Percentiles rank a stretch among this genome's conserved stretches.
Conservation (phyloP, 2,113 vertebrate genomes). For the Micromys minutus region DNA sequence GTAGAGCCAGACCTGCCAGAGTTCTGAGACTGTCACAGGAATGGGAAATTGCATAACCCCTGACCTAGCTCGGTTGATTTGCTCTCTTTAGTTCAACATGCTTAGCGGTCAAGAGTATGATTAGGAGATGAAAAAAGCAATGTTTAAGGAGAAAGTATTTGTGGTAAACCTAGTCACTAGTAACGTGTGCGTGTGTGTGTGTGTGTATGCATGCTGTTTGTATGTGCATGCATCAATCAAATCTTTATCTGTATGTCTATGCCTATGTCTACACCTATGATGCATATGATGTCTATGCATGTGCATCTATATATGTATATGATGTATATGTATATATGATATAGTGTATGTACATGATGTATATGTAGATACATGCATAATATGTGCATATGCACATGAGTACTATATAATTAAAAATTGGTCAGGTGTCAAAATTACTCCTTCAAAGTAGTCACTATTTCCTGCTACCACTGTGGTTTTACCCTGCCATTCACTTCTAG, state of each 20-base stretch:
- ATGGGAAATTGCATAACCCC: neutral
- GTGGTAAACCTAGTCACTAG: neutral
- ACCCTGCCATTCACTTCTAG: fast-evolving
- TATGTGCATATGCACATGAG: neutral
- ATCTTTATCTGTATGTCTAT: neutral
- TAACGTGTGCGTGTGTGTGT: neutral
- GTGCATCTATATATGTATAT: neutral
- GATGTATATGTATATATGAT: neutral
- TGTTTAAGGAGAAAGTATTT: neutral
- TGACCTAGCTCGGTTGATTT: neutral
- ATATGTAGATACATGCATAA: neutral
- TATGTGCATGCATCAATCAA: neutral
- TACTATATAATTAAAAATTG: neutral
- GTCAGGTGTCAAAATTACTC: neutral
- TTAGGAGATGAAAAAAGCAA: neutral
- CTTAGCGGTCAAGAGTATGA: neutral
- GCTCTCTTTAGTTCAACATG: neutral
- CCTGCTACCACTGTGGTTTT: neutral
- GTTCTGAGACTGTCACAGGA: neutral
- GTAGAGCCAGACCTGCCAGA: neutral
- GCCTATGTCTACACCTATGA: neutral
- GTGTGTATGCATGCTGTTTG: neutral
- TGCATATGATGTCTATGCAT: neutral
- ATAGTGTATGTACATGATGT: too few relatives aligned
- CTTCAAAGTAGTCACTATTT: neutral